Percentiles rank a stretch among this genome's conserved stretches.
Evolutionary conservation across 2,888 invertebrate species (phyloP).

Genomic region (Eucriotettix oculatus): DNA sequence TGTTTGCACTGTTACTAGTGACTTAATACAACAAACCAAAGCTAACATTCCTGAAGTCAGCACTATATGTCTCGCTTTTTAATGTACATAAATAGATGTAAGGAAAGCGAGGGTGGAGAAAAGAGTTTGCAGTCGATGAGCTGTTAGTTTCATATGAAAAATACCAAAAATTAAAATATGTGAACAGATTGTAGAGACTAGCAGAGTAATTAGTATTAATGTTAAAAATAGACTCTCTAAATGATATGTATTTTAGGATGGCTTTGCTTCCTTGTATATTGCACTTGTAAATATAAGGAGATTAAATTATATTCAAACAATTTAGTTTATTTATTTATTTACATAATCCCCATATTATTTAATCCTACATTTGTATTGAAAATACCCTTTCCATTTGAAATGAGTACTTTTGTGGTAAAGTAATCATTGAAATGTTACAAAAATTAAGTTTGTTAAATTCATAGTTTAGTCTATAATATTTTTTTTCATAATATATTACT

Average conservation of each 20-base stretch:
- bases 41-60: slow-evolving; percentile 48
- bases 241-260: neutral
- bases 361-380: too few species aligned
- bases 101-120: neutral
- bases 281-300: slow-evolving; percentile 8
- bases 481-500: too few species aligned
- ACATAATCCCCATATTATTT: too few species aligned
- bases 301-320: slow-evolving; percentile 10
- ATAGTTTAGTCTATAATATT: too few species aligned
- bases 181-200: neutral
- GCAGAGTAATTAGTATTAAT: neutral
- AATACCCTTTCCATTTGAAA: too few species aligned
- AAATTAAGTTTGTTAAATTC: too few species aligned
- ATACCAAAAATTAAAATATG: slow-evolving; percentile 6
- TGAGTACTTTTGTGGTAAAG: too few species aligned
- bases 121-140: neutral
- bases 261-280: slow-evolving; percentile 6
- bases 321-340: too few species aligned
- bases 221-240: neutral
- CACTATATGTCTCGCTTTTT: slow-evolving; percentile 4
- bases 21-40: slow-evolving; percentile 36
- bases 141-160: neutral
- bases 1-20: neutral
- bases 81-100: slow-evolving; percentile 1
- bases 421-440: too few species aligned